Percentiles rank a stretch among this genome's conserved stretches.
Conservation (phyloP, 2,797 vertebrate species). For the Halcyon chelicuti region DNA sequence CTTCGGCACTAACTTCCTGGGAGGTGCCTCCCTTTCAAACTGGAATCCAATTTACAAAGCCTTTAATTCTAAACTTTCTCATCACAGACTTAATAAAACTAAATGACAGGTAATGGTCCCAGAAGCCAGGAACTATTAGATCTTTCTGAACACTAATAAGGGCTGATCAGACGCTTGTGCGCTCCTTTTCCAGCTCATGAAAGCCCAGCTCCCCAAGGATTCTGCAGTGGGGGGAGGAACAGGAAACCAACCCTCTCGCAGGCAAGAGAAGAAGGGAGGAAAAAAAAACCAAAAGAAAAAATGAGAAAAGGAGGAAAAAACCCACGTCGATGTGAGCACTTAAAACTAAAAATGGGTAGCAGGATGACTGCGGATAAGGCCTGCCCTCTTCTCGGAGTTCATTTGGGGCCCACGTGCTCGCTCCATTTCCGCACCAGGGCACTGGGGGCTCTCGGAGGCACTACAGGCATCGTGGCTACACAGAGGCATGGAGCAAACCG, state of each 20-base stretch:
- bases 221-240: background rate
- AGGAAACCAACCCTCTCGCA: background rate
- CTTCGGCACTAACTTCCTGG: background rate
- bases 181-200: constrained; percentile 22
- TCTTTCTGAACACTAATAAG: constrained; percentile 59
- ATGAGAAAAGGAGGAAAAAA: background rate
- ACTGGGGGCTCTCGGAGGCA: background rate
- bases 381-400: background rate
- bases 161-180: constrained; percentile 19
- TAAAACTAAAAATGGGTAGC: background rate
- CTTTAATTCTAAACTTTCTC: constrained; percentile 73
- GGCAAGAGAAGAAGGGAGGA: background rate
- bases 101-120: constrained; percentile 75
- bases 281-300: background rate
- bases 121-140: constrained; percentile 65
- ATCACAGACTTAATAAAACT: constrained; percentile 69
- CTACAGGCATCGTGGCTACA: constrained; percentile 49
- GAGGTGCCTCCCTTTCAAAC: constrained; percentile 36
- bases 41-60: constrained; percentile 64
- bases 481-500: constrained; percentile 81
- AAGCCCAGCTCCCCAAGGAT: constrained; percentile 55
- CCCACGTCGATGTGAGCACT: background rate
- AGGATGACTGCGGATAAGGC: background rate
- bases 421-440: constrained; percentile 47
- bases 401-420: constrained; percentile 18